Evolutionary conservation across 2,888 invertebrate genomes (phyloP), one percentile per base, ranked within the genome.

Genomic region (Cordilura impudica): DNA sequence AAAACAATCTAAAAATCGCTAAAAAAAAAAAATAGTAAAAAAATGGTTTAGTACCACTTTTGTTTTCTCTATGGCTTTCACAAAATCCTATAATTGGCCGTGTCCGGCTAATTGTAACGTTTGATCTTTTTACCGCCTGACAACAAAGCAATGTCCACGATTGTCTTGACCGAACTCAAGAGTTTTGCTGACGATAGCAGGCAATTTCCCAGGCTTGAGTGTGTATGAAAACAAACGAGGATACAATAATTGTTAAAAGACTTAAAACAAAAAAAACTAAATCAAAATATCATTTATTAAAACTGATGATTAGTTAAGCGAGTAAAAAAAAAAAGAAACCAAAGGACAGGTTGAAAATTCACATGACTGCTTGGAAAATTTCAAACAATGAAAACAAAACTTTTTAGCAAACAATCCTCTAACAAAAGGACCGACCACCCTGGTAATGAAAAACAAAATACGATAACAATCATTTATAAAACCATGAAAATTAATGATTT

Each of bases 31-130:
- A n/a, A n/a, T n/a, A n/a, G n/a, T n/a, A n/a, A n/a, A n/a, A n/a
- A n/a, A n/a, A n/a, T n/a, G n/a, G 12, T 19, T 2, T 12, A 67
- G 23, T 61, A 54, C 67, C 39, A 16, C 31, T 71, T 60, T 71
- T 26, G 21, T 61, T n/a, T 18, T 58, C 21, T 67, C 45, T 31
- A 56, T 56, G 2, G 16, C 29, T 51, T 47, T 65, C 53, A 67
- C 70, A 75, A 70, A 73, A 86, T 86, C 86, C 72, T 83, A 84
- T 86, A 86, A 86, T 86, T 86, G 84, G 83, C 83, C 79, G 79
- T 78, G 84, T 85, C 83, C 79, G 77, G 83, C 81, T 85, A 84
- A 85, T 85, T 85, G 85, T 84, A 72, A 78, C 82, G 83, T 78
- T 86, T 85, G 84, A 85, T 84, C 83, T 83, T 82, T 75, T 67